Base-by-base conservation (phyloP, 2,888 invertebrate species). In the Drosophila mettleri region DNA sequence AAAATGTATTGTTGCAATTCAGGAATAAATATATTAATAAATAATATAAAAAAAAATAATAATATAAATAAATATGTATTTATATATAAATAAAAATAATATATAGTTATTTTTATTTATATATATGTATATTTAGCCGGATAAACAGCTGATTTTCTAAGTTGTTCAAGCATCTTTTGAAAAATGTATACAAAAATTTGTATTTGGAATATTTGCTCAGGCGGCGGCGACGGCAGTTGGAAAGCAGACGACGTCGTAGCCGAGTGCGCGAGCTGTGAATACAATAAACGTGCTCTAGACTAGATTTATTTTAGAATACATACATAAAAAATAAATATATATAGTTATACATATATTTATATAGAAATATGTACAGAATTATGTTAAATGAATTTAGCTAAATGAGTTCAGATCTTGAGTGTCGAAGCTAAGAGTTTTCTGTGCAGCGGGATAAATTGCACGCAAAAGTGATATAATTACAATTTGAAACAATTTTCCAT, bases 401-500 rank as follows among this genome's bases (percentile, higher is more conserved):
- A 14, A 33, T 18, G 24, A 10, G 33, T 63, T 49, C 4, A 12
- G 34, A 12, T 34, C 29, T 52, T 39, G 6, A 34, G 16, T 24
- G 24, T 29, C 2, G 9, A 16, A 12, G 20, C 9, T 9, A 10
- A 12, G 34, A 43, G 33, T 8, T 31, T 9, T 14, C 67, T 68
- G 34, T 39, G 51, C 61, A 49, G 63, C 51, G 48, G 65, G 60
- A 51, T 53, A 67, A 63, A 75, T 45, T 74, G 75, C 75, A 75
- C 34, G 33, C 49, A 33, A 69, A 84, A 65, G 76, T 87, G 82
- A 82, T 84, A 82, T 82, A 82, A 82, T 82, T 82, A 69, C 65
- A 70, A 43, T 27, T 48, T n/a, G 18, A 64, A 66, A 61, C 49
- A 43, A 27, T 57, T 75, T 67, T 67, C 52, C 61, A 72, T 67